Evolutionary conservation across 1,140 invertebrate species (phyloP).

Genomic region (Psix sp.): DNA sequence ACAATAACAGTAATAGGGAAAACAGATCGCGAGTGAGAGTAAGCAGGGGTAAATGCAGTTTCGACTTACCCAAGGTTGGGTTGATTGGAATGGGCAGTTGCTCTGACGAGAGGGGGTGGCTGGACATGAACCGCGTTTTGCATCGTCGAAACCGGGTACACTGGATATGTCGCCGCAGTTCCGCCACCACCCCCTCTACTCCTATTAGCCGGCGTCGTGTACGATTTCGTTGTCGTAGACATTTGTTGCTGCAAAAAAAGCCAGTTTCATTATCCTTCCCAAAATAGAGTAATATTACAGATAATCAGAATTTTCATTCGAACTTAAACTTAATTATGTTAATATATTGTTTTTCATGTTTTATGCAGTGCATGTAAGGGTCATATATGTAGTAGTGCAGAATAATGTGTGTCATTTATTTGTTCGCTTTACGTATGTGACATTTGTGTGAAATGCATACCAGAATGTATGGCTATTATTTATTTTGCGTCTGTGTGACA

Average conservation of each 20-base stretch:
- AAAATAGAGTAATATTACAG: too few relatives aligned
- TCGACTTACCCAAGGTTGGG: constrained; percentile 75
- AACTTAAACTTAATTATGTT: too few relatives aligned
- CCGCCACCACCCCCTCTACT: constrained; percentile 67
- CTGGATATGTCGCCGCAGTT: constrained; percentile 72
- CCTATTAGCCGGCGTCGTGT: constrained; percentile 65
- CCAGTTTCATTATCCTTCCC: constrained; percentile 6
- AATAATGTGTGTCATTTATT: too few relatives aligned
- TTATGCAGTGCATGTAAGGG: too few relatives aligned
- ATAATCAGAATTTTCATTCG: not conserved
- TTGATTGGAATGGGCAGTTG: constrained; percentile 74
- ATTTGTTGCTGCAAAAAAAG: constrained; percentile 66
- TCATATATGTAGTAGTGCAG: too few relatives aligned
- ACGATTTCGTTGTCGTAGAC: constrained; percentile 63
- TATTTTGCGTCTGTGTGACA: too few relatives aligned
- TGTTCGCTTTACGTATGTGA: too few relatives aligned
- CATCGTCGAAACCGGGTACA: constrained; percentile 75
- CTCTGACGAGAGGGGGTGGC: constrained; percentile 78
- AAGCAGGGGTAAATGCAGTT: constrained; percentile 11
- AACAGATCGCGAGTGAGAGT: too few relatives aligned
- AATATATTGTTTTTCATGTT: too few relatives aligned
- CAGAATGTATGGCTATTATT: too few relatives aligned
- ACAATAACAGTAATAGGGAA: not conserved
- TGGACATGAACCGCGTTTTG: constrained; percentile 75
- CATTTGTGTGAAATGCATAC: too few relatives aligned